phyloP scores from a whole-genome alignment of 1,140 invertebrate species.

The Musca vetustissima region DNA sequence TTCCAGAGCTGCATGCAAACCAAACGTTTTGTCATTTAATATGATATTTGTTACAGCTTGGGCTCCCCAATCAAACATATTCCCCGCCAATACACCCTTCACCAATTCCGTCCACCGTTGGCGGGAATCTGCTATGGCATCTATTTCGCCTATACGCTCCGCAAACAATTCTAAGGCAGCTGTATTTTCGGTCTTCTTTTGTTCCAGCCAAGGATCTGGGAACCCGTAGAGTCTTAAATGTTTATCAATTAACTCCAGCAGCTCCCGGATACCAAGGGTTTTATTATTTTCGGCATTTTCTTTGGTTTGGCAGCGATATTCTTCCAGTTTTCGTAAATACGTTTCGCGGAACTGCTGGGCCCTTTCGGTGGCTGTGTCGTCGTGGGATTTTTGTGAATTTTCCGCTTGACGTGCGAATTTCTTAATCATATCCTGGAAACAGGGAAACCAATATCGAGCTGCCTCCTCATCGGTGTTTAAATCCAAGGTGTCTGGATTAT shows the following conservation, averaged over 20 bases:
- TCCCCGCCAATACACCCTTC: constrained; percentile 67
- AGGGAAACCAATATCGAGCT: constrained; percentile 89
- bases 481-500: constrained; percentile 89
- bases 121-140: constrained; percentile 59
- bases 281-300: constrained; percentile 56
- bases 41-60: constrained; percentile 83
- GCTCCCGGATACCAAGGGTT: constrained; percentile 67
- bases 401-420: constrained; percentile 78
- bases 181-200: constrained; percentile 66
- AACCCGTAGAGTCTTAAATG: constrained; percentile 89
- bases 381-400: constrained; percentile 68
- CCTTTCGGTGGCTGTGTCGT: constrained; percentile 72
- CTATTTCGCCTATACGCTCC: constrained; percentile 61
- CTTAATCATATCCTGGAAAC: constrained; percentile 80
- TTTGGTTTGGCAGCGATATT: constrained; percentile 61
- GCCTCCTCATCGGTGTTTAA: constrained; percentile 82
- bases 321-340: constrained; percentile 76
- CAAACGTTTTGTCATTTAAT: constrained; percentile 72
- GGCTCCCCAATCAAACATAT: constrained; percentile 98
- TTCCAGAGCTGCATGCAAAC: constrained; percentile 76
- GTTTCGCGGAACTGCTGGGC: constrained; percentile 82
- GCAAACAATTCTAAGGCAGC: constrained; percentile 60
- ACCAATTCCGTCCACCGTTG: constrained; percentile 64
- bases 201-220: constrained; percentile 85
- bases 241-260: constrained; percentile 91